A percentile compares a stretch with the other conserved stretches of the same genome.
phyloP scores from a whole-genome alignment of 2,888 invertebrate species.

The Eurytoma adleriae region DNA sequence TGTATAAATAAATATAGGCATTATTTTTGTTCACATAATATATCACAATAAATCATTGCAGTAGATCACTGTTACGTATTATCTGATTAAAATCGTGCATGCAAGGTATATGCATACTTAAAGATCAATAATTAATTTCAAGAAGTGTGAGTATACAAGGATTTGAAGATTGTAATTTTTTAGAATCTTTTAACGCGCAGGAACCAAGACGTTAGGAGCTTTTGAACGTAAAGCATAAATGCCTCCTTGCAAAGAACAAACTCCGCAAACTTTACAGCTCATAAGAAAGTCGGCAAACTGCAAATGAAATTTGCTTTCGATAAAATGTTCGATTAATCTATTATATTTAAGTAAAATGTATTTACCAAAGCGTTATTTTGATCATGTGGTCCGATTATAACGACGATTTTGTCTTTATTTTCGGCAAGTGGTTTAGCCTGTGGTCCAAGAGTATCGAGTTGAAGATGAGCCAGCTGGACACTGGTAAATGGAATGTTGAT shows the following conservation, averaged over 20 bases:
- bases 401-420: slow-evolving; percentile 82
- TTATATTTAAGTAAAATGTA: slow-evolving; percentile 25
- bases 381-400: slow-evolving; percentile 87
- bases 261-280: slow-evolving; percentile 85
- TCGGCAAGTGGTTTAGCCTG: slow-evolving; percentile 80
- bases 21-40: slow-evolving; percentile 27
- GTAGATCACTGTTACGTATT: background rate
- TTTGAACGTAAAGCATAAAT: slow-evolving; percentile 86
- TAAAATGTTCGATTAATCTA: background rate
- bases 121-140: background rate
- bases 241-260: slow-evolving; percentile 92
- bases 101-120: background rate
- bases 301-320: slow-evolving; percentile 62
- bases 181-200: slow-evolving; percentile 59
- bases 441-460: slow-evolving; percentile 84
- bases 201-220: slow-evolving; percentile 79
- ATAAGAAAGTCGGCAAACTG: slow-evolving; percentile 93
- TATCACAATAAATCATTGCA: slow-evolving; percentile 34
- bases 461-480: slow-evolving; percentile 83
- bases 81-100: background rate
- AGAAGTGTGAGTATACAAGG: background rate
- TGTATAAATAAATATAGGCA: slow-evolving; percentile 20
- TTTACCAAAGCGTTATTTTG: slow-evolving; percentile 86
- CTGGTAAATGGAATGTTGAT: slow-evolving; percentile 93
- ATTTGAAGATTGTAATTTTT: background rate